Evolutionary conservation across 2,888 invertebrate genomes (phyloP).

Genomic region (Phalera bucephala): DNA sequence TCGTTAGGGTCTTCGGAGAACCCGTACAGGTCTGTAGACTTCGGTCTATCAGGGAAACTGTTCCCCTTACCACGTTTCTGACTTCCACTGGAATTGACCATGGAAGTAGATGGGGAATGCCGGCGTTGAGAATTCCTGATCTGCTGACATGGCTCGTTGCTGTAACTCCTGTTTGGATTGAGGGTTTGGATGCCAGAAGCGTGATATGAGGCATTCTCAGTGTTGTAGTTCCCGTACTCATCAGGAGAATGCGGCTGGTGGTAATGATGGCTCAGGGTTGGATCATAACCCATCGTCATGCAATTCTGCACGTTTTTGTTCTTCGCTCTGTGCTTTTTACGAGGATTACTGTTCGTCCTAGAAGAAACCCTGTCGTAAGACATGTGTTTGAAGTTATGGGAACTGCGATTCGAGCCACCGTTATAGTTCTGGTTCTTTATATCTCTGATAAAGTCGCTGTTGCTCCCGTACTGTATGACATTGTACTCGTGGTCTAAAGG

Average conservation of each 20-base stretch:
- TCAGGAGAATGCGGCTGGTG: constrained; percentile 80
- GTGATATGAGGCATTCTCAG: constrained; percentile 78
- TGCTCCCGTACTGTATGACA: constrained; percentile 78
- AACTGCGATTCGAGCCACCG: constrained; percentile 73
- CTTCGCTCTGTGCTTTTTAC: constrained; percentile 76
- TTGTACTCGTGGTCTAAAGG: constrained; percentile 79
- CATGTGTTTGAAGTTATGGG: constrained; percentile 80
- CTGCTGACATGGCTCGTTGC: constrained; percentile 57
- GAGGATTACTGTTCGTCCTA: constrained; percentile 78
- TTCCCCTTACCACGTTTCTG: constrained; percentile 77
- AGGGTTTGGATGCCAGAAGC: constrained; percentile 77
- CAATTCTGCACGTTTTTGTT: constrained; percentile 81
- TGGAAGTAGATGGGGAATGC: constrained; percentile 71
- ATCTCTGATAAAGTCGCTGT: constrained; percentile 74
- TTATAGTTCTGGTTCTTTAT: constrained; percentile 83
- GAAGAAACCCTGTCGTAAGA: constrained; percentile 77
- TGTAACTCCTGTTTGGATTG: constrained; percentile 80
- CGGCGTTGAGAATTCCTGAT: constrained; percentile 70
- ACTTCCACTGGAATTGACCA: constrained; percentile 74
- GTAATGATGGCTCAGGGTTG: constrained; percentile 74
- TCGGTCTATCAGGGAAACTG: constrained; percentile 85
- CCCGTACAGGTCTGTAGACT: constrained; percentile 84
- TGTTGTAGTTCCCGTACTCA: constrained; percentile 72
- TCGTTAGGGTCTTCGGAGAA: constrained; percentile 77
- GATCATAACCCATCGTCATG: constrained; percentile 84